These are phyloP conservation scores for Cynopterus sphinx DNA, from an alignment of 2,797 vertebrate genomes.

Conservation along the genomic window DNA sequence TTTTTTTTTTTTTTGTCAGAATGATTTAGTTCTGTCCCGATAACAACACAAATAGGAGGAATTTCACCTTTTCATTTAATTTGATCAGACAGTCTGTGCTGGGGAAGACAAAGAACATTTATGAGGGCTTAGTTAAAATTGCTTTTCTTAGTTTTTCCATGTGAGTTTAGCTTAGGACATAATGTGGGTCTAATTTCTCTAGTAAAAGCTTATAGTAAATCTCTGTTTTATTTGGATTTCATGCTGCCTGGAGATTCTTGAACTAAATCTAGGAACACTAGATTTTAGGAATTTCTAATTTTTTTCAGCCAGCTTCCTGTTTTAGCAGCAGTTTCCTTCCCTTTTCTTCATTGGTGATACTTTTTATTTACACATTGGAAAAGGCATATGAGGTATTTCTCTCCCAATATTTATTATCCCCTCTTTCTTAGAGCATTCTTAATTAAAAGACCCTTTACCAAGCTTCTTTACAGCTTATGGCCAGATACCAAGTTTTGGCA, in stretches of 20 bases:
- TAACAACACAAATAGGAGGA: not conserved
- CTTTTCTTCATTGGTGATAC: conserved; percentile 42
- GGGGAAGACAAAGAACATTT: not conserved
- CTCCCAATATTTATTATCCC: not conserved
- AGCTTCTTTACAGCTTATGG: not conserved
- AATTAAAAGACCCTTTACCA: not conserved
- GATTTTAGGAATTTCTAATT: conserved; percentile 58
- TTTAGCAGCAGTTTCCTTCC: conserved; percentile 69
- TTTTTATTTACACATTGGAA: not conserved
- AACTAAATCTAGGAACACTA: not conserved
- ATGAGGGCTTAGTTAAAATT: not conserved
- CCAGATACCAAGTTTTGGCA: not conserved
- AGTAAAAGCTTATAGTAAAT: not conserved
- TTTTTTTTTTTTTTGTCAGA: not conserved
- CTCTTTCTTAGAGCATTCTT: not conserved
- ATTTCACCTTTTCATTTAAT: conserved; percentile 17
- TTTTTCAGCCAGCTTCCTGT: conserved; percentile 70
- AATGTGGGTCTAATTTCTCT: not conserved
- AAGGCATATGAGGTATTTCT: not conserved
- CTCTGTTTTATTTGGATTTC: not conserved
- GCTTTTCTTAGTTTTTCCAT: not conserved
- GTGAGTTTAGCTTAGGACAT: conserved; percentile 39
- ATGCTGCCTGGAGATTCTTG: not conserved
- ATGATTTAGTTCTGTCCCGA: not conserved
- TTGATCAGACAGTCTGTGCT: not conserved